Conservation (phyloP, 2,888 invertebrate genomes). For the Acleris laterana region DNA sequence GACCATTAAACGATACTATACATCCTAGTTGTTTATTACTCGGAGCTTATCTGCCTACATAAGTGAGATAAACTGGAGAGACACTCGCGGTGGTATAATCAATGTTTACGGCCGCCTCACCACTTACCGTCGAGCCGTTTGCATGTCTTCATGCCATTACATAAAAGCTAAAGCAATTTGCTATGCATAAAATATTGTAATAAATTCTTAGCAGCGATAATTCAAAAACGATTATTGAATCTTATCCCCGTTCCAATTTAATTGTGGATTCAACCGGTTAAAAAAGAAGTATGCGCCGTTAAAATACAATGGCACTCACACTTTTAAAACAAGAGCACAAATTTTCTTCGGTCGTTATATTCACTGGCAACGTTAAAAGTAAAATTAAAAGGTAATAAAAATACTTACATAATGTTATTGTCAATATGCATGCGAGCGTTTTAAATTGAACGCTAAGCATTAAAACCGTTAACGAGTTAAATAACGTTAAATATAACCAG, state of each 20-base stretch:
- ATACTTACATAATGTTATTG: slow-evolving; percentile 6
- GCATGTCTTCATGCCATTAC: slow-evolving; percentile 38
- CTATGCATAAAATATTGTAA: slow-evolving; percentile 37
- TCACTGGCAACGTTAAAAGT: neutral
- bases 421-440: slow-evolving; percentile 3
- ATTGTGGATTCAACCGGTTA: neutral
- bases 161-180: slow-evolving; percentile 35
- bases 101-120: slow-evolving; percentile 31
- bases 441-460: slow-evolving; percentile 10
- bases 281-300: neutral
- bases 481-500: slow-evolving; percentile 23
- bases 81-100: slow-evolving; percentile 30
- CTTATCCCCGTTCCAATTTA: slow-evolving; percentile 6
- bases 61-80: slow-evolving; percentile 35
- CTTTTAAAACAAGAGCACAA: neutral
- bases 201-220: slow-evolving; percentile 32
- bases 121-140: slow-evolving; percentile 34
- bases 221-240: slow-evolving; percentile 32
- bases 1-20: slow-evolving; percentile 12
- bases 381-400: slow-evolving; percentile 15
- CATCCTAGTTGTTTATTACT: slow-evolving; percentile 26
- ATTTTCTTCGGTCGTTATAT: slow-evolving; percentile 2
- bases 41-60: slow-evolving; percentile 28
- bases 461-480: slow-evolving; percentile 17
- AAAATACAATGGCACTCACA: neutral